Evolutionary conservation across 2,888 invertebrate genomes (phyloP).

Genomic region (Dryocosmus kuriphilus): DNA sequence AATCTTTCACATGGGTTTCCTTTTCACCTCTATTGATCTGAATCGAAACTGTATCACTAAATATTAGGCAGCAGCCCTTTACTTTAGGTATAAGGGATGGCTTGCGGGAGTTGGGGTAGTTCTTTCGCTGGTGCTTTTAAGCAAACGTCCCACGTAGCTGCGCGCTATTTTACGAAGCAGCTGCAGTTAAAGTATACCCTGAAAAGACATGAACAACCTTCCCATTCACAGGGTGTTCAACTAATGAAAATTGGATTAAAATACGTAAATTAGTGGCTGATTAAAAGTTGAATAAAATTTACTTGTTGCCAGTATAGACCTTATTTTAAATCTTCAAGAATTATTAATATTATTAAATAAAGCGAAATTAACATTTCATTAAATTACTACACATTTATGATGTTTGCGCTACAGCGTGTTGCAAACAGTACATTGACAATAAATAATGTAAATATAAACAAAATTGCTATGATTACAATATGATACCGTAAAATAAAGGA

Average conservation of each 20-base stretch:
- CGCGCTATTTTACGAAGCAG: slow-evolving; percentile 57
- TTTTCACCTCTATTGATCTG: background rate
- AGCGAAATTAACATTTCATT: too few relatives aligned
- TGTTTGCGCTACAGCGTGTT: too few relatives aligned
- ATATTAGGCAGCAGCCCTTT: slow-evolving; percentile 31
- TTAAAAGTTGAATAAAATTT: background rate
- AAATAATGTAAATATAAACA: too few relatives aligned
- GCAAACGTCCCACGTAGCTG: slow-evolving; percentile 60
- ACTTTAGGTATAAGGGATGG: slow-evolving; percentile 4
- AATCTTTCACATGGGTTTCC: slow-evolving; percentile 26
- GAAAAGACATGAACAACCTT: background rate
- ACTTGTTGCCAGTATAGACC: too few relatives aligned
- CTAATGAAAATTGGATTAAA: background rate
- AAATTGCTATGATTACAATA: too few relatives aligned
- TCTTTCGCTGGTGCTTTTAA: slow-evolving; percentile 54
- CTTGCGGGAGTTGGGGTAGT: slow-evolving; percentile 45
- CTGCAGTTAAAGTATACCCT: slow-evolving; percentile 57
- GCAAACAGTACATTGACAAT: too few relatives aligned
- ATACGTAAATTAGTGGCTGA: background rate
- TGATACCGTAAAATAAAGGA: too few relatives aligned
- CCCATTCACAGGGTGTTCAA: background rate
- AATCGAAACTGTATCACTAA: slow-evolving; percentile 27
- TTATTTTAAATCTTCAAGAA: too few relatives aligned
- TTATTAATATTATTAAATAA: too few relatives aligned
- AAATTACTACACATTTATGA: too few relatives aligned